phyloP scores from a whole-genome alignment of 2,888 invertebrate species.

The Polydrusus tereticollis region DNA sequence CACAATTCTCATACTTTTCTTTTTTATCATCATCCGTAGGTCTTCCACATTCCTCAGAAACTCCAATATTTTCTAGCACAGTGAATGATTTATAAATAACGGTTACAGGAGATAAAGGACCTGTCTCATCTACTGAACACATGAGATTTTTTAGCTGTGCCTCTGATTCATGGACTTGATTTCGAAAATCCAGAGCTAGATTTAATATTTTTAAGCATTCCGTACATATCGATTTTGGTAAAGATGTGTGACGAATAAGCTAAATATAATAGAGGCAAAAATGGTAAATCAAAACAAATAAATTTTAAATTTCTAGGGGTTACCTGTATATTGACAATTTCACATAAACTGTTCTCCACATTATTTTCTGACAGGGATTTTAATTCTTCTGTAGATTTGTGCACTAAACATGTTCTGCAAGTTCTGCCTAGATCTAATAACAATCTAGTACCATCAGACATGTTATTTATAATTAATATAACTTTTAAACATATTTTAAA shows the following conservation, averaged over 20 bases:
- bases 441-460: slow-evolving; percentile 11
- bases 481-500: not conserved
- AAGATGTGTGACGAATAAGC: slow-evolving; percentile 58
- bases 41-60: not conserved
- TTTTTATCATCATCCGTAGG: not conserved
- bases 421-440: slow-evolving; percentile 56
- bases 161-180: slow-evolving; percentile 60
- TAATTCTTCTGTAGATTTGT: slow-evolving; percentile 59
- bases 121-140: slow-evolving; percentile 23
- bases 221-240: slow-evolving; percentile 61
- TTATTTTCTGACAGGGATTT: slow-evolving; percentile 57
- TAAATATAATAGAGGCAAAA: slow-evolving; percentile 50
- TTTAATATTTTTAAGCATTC: slow-evolving; percentile 59
- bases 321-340: slow-evolving; percentile 57
- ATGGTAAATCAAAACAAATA: too few species aligned
- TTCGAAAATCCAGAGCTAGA: slow-evolving; percentile 60
- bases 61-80: slow-evolving; percentile 18
- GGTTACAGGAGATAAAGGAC: not conserved
- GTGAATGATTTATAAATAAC: slow-evolving; percentile 50
- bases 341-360: slow-evolving; percentile 54
- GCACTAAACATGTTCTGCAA: slow-evolving; percentile 62
- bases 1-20: not conserved
- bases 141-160: slow-evolving; percentile 53
- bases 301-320: too few species aligned
- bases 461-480: slow-evolving; percentile 1